Base-by-base conservation (phyloP, 2,888 invertebrate genomes). In the Drosophila subsilvestris region DNA sequence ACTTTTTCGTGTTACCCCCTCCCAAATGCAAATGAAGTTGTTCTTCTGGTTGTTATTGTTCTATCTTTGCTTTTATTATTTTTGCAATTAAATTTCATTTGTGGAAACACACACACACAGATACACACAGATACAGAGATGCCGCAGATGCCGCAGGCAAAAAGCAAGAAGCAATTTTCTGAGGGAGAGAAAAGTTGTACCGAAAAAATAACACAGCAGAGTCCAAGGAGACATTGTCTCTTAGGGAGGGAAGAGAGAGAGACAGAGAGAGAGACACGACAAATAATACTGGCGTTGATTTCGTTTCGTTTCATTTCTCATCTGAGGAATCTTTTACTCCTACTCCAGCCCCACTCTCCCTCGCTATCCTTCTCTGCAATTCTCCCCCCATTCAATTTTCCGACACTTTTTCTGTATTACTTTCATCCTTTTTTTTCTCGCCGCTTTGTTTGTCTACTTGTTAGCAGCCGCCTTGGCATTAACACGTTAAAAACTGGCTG, bases 211-310 rank as follows among this genome's bases (percentile, higher is more conserved):
- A n/a, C 6, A 9, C 18, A 54, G 37, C 22, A 9, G 14, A 32
- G 56, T 29, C 53, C 37, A n/a, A 48, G 43, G 27, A 25, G 32
- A 25, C 18, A 66, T 55, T 42, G 63, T 55, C 54, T 62, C 48
- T 37, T 12, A 37, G 7, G 6, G 18, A 6, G 29, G 17, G 17
- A 9, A 8, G 1, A 9, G 17, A 25, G 12, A 43, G 43, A 8
- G 50, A 63, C 37, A 20, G 55, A 12, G 45, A 44, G 53, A 49
- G 9, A 51, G 60, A 61, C 29, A 58, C 49, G 53, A 60, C 65
- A 84, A 80, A 78, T 82, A 85, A 82, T 79, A 85, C 82, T 77
- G 82, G 82, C 82, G 82, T 82, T 83, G 85, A 85, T 85, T 85
- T 83, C 78, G 80, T 54, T 63, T 54, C 37, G n/a, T 73, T 80